phyloP scores from a whole-genome alignment of 2,888 invertebrate species.

The Mantis religiosa region DNA sequence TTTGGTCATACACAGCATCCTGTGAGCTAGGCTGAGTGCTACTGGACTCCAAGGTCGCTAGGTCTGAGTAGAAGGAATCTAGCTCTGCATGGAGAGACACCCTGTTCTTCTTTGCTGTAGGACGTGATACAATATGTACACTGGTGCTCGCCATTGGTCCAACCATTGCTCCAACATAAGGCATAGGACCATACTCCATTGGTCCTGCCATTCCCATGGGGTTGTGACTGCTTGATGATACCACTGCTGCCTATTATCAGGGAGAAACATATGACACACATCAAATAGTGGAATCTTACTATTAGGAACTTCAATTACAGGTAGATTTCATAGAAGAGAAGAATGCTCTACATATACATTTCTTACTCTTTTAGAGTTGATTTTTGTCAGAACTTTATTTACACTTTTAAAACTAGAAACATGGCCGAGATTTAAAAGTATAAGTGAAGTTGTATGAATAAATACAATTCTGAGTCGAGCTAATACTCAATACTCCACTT shows the following conservation, averaged over 20 bases:
- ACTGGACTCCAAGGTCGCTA: conserved; percentile 50
- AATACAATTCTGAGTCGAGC: too few relatives aligned
- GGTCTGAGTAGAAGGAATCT: conserved; percentile 58
- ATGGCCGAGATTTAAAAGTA: too few relatives aligned
- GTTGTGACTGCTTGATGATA: conserved; percentile 10
- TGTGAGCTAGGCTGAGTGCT: conserved; percentile 15
- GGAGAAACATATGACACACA: neutral
- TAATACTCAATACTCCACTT: too few relatives aligned
- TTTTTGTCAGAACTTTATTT: too few relatives aligned
- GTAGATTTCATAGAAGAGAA: too few relatives aligned
- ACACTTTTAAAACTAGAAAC: too few relatives aligned
- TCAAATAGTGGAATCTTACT: neutral
- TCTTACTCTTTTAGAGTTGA: too few relatives aligned
- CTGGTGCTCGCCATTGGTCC: neutral
- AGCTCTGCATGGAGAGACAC: conserved; percentile 48
- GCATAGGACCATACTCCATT: conserved; percentile 16
- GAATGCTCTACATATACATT: too few relatives aligned
- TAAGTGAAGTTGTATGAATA: too few relatives aligned
- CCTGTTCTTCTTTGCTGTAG: conserved; percentile 41
- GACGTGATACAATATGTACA: conserved; percentile 41
- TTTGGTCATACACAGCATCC: conserved; percentile 4
- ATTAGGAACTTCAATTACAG: neutral
- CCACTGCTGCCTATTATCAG: conserved; percentile 2
- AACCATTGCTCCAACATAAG: conserved; percentile 1
- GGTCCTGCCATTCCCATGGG: neutral